phyloP scores from a whole-genome alignment of 2,888 invertebrate species.

The Noctua janthina region DNA sequence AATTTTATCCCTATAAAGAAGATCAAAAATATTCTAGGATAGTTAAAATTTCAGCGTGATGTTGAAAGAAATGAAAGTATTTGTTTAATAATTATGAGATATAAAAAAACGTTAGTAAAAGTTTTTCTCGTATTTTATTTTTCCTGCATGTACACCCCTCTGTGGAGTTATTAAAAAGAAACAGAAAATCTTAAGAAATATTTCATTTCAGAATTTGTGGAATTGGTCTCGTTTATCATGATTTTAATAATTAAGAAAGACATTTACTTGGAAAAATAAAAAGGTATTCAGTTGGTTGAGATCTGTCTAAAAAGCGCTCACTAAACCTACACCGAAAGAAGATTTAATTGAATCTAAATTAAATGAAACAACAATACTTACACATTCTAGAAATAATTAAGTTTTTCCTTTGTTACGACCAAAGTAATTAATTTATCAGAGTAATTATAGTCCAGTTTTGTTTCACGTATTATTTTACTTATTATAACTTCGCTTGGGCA shows the following conservation, averaged over 20 bases:
- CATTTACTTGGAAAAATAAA: slow-evolving; percentile 30
- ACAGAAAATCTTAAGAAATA: slow-evolving; percentile 41
- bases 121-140: slow-evolving; percentile 31
- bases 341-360: slow-evolving; percentile 47
- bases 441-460: slow-evolving; percentile 47
- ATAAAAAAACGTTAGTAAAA: neutral
- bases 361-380: slow-evolving; percentile 22
- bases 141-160: slow-evolving; percentile 1
- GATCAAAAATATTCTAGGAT: neutral
- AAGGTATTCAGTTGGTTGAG: slow-evolving; percentile 10
- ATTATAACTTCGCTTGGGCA: slow-evolving; percentile 69
- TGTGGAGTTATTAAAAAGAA: slow-evolving; percentile 44
- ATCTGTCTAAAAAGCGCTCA: neutral
- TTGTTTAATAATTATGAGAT: neutral
- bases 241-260: slow-evolving; percentile 55
- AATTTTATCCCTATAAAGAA: too few species aligned
- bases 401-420: slow-evolving; percentile 35
- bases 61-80: neutral
- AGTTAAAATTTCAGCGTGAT: neutral
- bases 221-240: slow-evolving; percentile 50
- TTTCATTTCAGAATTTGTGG: slow-evolving; percentile 43
- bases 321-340: neutral
- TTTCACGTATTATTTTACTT: slow-evolving; percentile 65
- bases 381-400: slow-evolving; percentile 26
- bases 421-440: slow-evolving; percentile 52